These are phyloP conservation scores for Dione vanillae DNA, from an alignment of 2,888 invertebrate genomes.

Conservation along the genomic window DNA sequence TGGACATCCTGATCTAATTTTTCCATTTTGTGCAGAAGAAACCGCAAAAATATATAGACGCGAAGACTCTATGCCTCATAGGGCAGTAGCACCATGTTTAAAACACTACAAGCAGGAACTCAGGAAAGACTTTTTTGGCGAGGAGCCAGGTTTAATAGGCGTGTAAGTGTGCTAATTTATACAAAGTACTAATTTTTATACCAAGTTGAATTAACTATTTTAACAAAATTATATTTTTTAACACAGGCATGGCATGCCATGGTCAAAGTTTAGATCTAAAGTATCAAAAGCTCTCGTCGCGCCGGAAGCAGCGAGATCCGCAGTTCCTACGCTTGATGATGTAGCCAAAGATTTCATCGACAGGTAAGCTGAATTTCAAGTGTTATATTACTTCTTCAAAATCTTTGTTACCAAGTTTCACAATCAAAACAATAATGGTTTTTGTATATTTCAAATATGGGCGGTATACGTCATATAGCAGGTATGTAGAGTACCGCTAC, in stretches of 20 bases:
- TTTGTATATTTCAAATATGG: conserved; percentile 5
- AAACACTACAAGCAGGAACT: conserved; percentile 88
- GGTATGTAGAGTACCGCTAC: conserved; percentile 1
- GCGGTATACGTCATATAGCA: neutral
- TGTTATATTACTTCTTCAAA: neutral
- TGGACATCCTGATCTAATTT: conserved; percentile 90
- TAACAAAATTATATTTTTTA: neutral
- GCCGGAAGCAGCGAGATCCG: conserved; percentile 90
- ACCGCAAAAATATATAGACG: conserved; percentile 88
- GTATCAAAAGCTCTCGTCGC: conserved; percentile 93
- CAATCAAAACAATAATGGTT: neutral
- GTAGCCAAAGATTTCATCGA: conserved; percentile 91
- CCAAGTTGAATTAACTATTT: neutral
- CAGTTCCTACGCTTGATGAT: conserved; percentile 88
- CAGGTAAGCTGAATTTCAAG: conserved; percentile 73
- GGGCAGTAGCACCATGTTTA: conserved; percentile 89
- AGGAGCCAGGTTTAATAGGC: conserved; percentile 89
- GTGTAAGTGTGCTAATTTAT: conserved; percentile 83
- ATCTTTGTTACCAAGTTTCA: neutral
- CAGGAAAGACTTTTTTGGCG: conserved; percentile 88
- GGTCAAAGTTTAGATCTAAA: conserved; percentile 93
- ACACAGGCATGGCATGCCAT: conserved; percentile 92
- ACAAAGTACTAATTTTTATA: neutral
- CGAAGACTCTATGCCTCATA: conserved; percentile 88
- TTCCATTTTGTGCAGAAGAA: conserved; percentile 89